These are phyloP conservation scores for Caenorhabditis auriculariae DNA, from an alignment of 2,888 invertebrate genomes.

Conservation along the genomic window DNA sequence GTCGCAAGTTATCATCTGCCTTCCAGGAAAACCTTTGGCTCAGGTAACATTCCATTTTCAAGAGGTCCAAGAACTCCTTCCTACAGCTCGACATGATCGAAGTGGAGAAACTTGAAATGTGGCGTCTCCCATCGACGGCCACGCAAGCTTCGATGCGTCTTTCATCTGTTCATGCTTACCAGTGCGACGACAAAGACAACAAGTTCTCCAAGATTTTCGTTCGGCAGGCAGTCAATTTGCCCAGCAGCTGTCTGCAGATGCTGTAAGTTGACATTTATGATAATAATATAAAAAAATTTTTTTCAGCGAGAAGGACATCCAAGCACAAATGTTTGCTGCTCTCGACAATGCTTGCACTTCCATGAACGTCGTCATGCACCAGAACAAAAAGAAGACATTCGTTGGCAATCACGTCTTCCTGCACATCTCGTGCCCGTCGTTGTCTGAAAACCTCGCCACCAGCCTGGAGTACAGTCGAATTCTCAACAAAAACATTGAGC, in stretches of 20 bases:
- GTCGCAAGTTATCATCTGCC: no score
- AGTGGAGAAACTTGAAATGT: slow-evolving; percentile 57
- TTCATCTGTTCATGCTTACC: slow-evolving; percentile 38
- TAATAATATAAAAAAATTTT: not conserved
- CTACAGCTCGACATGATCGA: no score
- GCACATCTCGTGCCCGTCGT: slow-evolving; percentile 24
- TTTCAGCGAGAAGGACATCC: slow-evolving; percentile 12
- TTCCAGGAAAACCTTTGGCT: no score
- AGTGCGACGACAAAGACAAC: slow-evolving; percentile 35
- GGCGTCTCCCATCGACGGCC: slow-evolving; percentile 45
- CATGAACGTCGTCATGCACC: slow-evolving; percentile 26
- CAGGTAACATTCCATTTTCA: no score
- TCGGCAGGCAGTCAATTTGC: slow-evolving; percentile 24
- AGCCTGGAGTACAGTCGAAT: slow-evolving; percentile 23
- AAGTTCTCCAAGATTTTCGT: slow-evolving; percentile 41
- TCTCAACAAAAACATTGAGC: slow-evolving; percentile 28
- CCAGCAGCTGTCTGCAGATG: slow-evolving; percentile 18
- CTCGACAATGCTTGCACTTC: slow-evolving; percentile 26
- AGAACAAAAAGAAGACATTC: slow-evolving; percentile 19
- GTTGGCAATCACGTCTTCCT: slow-evolving; percentile 25
- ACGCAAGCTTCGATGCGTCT: slow-evolving; percentile 38
- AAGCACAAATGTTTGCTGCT: slow-evolving; percentile 11
- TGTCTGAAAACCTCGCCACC: slow-evolving; percentile 13
- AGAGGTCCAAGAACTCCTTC: no score
- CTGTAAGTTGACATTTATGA: slow-evolving; percentile 10